These are phyloP conservation scores for Eudiplozoon nipponicum DNA, from an alignment of 2,888 invertebrate genomes.

Conservation along the genomic window DNA sequence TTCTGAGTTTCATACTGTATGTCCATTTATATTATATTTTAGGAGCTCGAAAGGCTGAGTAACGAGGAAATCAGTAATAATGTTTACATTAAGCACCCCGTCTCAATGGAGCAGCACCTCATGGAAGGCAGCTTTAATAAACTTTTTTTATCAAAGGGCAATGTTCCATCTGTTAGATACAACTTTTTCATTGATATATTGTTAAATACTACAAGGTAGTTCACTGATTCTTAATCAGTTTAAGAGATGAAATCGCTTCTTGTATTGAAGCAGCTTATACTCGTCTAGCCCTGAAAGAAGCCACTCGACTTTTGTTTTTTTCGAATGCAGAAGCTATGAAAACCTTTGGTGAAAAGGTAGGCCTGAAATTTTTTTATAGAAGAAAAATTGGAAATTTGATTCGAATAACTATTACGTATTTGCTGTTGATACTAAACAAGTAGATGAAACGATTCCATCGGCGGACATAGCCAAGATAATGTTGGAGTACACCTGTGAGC, in stretches of 20 bases:
- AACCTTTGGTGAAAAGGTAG: slow-evolving; percentile 45
- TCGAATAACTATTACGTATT: neutral
- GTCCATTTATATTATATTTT: slow-evolving; percentile 16
- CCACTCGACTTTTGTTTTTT: slow-evolving; percentile 55
- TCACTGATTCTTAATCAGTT: slow-evolving; percentile 1
- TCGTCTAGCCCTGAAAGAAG: slow-evolving; percentile 51
- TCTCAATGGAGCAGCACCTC: slow-evolving; percentile 75
- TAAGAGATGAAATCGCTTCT: slow-evolving; percentile 54
- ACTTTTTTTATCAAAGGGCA: slow-evolving; percentile 60
- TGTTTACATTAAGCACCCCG: slow-evolving; percentile 63
- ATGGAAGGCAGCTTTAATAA: slow-evolving; percentile 99
- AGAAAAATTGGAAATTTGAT: neutral
- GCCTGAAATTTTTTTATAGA: slow-evolving; percentile 9
- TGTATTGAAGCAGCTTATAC: slow-evolving; percentile 86
- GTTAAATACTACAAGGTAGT: slow-evolving; percentile 51
- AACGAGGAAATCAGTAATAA: slow-evolving; percentile 62
- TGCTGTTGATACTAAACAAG: neutral
- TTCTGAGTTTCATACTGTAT: slow-evolving; percentile 69
- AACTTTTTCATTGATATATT: slow-evolving; percentile 81
- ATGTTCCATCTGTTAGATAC: slow-evolving; percentile 74
- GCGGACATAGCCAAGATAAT: slow-evolving; percentile 1
- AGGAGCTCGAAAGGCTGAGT: slow-evolving; percentile 59
- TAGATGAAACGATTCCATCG: no score
- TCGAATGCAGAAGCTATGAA: slow-evolving; percentile 42
- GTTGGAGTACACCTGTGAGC: slow-evolving; percentile 3